Evolutionary conservation across 2,113 vertebrate species (phyloP).

Genomic region (Tapirus terrestris): DNA sequence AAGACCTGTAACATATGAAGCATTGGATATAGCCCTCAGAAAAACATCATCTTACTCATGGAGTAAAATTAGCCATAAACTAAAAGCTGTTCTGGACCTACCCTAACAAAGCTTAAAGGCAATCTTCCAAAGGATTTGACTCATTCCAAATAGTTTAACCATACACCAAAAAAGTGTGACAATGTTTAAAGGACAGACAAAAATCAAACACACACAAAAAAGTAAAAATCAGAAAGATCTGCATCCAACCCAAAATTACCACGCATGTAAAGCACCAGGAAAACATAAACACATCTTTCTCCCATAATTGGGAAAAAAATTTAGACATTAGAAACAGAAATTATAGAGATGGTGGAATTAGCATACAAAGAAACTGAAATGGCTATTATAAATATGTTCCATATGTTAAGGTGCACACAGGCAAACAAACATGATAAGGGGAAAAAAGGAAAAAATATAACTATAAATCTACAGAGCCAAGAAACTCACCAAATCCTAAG

Average conservation of each 20-base stretch:
- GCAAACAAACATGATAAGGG: neutral
- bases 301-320: neutral
- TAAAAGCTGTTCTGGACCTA: neutral
- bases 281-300: neutral
- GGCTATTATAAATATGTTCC: neutral
- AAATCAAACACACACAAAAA: constrained; percentile 29
- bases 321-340: constrained; percentile 34
- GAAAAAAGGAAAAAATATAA: neutral
- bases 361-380: neutral
- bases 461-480: neutral
- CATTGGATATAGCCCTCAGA: neutral
- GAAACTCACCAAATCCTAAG: neutral
- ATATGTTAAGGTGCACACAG: neutral
- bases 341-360: neutral
- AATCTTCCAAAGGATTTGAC: neutral
- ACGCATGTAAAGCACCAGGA: neutral
- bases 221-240: constrained; percentile 39
- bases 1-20: neutral
- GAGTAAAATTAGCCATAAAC: neutral
- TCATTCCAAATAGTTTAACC: constrained; percentile 17
- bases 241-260: neutral
- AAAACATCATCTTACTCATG: neutral
- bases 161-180: neutral
- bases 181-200: constrained; percentile 29
- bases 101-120: neutral